Conservation (phyloP, 2,797 vertebrate species). For the Clamator glandarius region DNA sequence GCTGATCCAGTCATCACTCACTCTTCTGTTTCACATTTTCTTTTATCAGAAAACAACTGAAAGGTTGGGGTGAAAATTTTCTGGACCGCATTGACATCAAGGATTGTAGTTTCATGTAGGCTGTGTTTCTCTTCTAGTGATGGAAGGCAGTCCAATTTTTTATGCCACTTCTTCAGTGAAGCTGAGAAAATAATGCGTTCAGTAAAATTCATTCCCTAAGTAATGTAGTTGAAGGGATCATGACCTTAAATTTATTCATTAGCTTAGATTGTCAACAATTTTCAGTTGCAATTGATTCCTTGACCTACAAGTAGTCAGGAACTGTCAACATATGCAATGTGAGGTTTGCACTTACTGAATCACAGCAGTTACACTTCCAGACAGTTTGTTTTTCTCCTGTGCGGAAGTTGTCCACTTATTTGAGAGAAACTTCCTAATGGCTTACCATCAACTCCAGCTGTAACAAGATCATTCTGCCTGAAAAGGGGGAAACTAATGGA, state of each 20-base stretch:
- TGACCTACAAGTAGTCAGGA: slow-evolving; percentile 1
- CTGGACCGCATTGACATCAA: neutral
- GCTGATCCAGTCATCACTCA: neutral
- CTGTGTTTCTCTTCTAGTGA: neutral
- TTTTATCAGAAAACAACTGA: neutral
- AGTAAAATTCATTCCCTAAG: neutral
- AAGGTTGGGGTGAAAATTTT: neutral
- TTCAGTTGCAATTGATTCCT: slow-evolving; percentile 30
- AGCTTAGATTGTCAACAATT: slow-evolving; percentile 42
- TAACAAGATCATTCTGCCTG: neutral
- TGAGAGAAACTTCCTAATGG: neutral
- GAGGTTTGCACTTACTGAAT: neutral
- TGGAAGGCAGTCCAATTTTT: neutral
- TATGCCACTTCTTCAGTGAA: neutral
- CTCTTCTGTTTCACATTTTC: neutral
- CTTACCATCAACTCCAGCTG: neutral
- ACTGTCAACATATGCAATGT: neutral
- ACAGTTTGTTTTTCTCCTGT: neutral
- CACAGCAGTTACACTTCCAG: neutral
- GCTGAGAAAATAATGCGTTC: slow-evolving; percentile 18
- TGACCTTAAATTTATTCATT: slow-evolving; percentile 37
- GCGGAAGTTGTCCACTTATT: neutral
- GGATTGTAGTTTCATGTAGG: neutral
- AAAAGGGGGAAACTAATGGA: neutral
- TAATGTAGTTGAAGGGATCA: neutral